phyloP scores from a whole-genome alignment of 2,113 vertebrate genomes.

The Meriones unguiculatus region DNA sequence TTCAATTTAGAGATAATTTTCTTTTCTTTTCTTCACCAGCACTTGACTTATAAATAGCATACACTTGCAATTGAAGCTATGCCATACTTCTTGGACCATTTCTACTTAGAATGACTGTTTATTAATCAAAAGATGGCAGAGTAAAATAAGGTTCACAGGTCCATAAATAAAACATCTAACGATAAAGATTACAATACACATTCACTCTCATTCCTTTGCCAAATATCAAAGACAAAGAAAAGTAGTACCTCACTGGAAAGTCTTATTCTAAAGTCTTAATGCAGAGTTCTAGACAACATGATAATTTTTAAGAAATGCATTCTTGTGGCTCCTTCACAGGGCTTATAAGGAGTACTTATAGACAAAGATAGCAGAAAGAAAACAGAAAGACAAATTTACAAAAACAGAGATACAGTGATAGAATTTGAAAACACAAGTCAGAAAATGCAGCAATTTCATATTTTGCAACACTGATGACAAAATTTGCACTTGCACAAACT shows the following conservation, averaged over 20 bases:
- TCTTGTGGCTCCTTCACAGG: too few species aligned
- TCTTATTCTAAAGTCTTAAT: background rate
- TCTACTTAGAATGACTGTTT: background rate
- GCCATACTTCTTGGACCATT: background rate
- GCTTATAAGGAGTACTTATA: background rate
- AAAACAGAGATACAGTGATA: background rate
- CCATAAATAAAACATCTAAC: background rate
- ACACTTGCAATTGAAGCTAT: background rate
- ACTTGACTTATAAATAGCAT: conserved; percentile 7
- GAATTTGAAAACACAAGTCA: background rate
- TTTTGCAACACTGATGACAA: background rate
- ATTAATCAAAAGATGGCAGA: background rate
- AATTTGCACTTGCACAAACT: background rate
- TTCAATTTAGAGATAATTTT: conserved; percentile 58
- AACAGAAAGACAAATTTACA: background rate
- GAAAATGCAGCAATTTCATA: background rate
- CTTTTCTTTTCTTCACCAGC: conserved; percentile 35
- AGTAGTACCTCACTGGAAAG: background rate
- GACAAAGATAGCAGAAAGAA: background rate
- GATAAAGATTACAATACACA: background rate
- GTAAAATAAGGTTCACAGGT: background rate
- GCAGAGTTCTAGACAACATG: background rate
- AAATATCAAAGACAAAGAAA: background rate
- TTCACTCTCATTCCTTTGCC: background rate
- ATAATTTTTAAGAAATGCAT: background rate